These are phyloP conservation scores for Ctenopoma multispine DNA, from an alignment of 2,797 vertebrate genomes.

Conservation along the genomic window DNA sequence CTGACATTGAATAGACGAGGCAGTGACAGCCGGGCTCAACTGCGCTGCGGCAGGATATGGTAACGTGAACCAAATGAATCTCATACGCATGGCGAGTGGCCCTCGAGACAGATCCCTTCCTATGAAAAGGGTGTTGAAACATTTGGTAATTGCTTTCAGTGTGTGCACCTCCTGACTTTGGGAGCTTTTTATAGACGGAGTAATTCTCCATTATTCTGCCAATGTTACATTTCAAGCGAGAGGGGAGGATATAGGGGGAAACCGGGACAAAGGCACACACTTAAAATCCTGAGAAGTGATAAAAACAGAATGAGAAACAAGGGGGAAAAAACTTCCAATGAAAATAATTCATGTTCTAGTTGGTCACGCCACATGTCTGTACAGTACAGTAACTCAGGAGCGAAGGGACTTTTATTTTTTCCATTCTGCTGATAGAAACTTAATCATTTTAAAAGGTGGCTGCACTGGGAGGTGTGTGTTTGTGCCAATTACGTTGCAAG, in stretches of 20 bases:
- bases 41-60: slow-evolving; percentile 70
- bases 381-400: slow-evolving; percentile 17
- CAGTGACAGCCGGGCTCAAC: slow-evolving; percentile 66
- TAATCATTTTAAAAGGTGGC: slow-evolving; percentile 39
- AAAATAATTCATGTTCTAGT: slow-evolving; percentile 47
- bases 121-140: slow-evolving; percentile 82
- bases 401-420: slow-evolving; percentile 24
- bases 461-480: slow-evolving; percentile 1
- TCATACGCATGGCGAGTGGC: slow-evolving; percentile 69
- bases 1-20: slow-evolving; percentile 56
- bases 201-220: slow-evolving; percentile 76
- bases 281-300: slow-evolving; percentile 60
- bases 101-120: slow-evolving; percentile 73
- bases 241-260: slow-evolving; percentile 30
- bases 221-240: slow-evolving; percentile 62
- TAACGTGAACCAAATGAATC: slow-evolving; percentile 80
- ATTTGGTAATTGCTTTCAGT: slow-evolving; percentile 82
- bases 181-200: slow-evolving; percentile 75
- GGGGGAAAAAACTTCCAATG: slow-evolving; percentile 20
- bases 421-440: slow-evolving; percentile 25
- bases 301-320: slow-evolving; percentile 55
- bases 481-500: slow-evolving; percentile 33
- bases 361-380: slow-evolving; percentile 23
- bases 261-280: slow-evolving; percentile 10
- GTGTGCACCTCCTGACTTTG: slow-evolving; percentile 70